Evolutionary conservation across 2,888 invertebrate species (phyloP).

Genomic region (Dryococelus australis): DNA sequence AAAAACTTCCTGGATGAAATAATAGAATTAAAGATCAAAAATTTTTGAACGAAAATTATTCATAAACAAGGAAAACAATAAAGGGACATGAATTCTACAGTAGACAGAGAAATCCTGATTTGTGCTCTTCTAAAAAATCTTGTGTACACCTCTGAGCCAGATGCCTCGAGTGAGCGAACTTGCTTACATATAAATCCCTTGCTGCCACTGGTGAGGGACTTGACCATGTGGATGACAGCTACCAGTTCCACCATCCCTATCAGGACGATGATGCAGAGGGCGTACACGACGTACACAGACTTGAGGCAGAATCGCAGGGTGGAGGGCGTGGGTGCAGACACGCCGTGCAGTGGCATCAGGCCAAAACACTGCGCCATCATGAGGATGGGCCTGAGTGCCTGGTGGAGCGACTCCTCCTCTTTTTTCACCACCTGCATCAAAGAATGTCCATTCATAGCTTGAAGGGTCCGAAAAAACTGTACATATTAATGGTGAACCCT

Average conservation of each 20-base stretch:
- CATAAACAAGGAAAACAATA: no score
- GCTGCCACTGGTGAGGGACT: slow-evolving; percentile 51
- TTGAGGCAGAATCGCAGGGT: slow-evolving; percentile 50
- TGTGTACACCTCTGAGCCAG: no score
- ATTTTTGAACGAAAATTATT: no score
- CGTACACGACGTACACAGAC: slow-evolving; percentile 51
- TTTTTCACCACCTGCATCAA: not conserved
- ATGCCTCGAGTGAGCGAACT: not conserved
- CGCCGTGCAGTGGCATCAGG: slow-evolving; percentile 53
- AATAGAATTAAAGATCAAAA: no score
- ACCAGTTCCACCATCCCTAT: slow-evolving; percentile 50
- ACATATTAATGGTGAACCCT: no score
- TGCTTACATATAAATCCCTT: slow-evolving; percentile 53
- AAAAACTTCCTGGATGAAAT: no score
- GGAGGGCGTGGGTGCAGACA: slow-evolving; percentile 49
- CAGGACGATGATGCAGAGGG: slow-evolving; percentile 46
- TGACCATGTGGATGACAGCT: slow-evolving; percentile 54
- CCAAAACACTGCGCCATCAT: slow-evolving; percentile 56
- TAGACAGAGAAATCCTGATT: no score
- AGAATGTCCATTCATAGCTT: no score
- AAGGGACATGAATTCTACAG: no score
- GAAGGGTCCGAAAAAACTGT: no score
- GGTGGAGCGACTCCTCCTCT: slow-evolving; percentile 48
- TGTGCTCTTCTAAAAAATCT: no score
- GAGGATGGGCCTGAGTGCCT: slow-evolving; percentile 53